A percentile compares a stretch with the other conserved stretches of the same genome.
Conservation (phyloP, 2,888 invertebrate species). For the Petrolisthes cinctipes region DNA sequence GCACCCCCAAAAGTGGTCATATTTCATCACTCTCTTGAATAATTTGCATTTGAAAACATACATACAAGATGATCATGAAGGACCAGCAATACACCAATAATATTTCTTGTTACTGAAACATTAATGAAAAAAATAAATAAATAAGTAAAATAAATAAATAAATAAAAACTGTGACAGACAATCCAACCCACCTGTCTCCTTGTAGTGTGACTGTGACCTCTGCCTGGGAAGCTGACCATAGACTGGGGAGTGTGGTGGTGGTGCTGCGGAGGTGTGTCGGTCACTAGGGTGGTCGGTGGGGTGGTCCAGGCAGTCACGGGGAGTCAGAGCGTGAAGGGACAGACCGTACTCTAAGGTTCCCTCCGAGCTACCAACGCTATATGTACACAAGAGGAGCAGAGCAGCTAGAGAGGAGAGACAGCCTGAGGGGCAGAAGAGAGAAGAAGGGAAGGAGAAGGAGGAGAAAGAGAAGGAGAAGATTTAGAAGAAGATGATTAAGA, state of each 20-base stretch:
- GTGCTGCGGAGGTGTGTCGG: slow-evolving; percentile 20
- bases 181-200: slow-evolving; percentile 39
- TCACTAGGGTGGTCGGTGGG: slow-evolving; percentile 40
- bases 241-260: slow-evolving; percentile 30
- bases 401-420: slow-evolving; percentile 1
- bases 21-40: no score
- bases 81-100: no score
- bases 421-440: neutral
- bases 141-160: no score
- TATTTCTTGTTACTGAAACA: no score
- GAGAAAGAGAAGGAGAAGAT: slow-evolving; percentile 6
- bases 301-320: slow-evolving; percentile 49
- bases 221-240: slow-evolving; percentile 35
- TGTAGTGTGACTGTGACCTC: slow-evolving; percentile 51
- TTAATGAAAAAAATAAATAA: no score
- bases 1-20: no score
- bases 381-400: slow-evolving; percentile 2
- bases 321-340: slow-evolving; percentile 51
- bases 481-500: neutral
- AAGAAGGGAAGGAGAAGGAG: neutral
- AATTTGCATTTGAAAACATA: no score
- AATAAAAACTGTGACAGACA: no score
- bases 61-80: no score
- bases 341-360: slow-evolving; percentile 53
- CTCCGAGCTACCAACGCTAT: slow-evolving; percentile 27